These are phyloP conservation scores for Xestoiulus laeticollis DNA, from an alignment of 2,888 invertebrate genomes.

Conservation along the genomic window DNA sequence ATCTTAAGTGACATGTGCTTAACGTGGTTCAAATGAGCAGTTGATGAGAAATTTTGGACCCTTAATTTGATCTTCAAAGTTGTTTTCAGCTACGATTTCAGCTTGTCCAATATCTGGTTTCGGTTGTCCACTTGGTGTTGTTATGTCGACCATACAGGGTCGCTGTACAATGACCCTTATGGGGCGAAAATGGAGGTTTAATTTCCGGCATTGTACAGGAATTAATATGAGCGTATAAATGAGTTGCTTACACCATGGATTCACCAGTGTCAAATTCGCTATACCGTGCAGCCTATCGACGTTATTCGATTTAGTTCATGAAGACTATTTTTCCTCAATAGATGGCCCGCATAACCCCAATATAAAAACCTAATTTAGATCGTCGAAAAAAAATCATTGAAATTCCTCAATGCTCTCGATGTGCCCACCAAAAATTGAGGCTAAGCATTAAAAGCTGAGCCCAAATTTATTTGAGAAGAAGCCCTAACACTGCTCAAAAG, in stretches of 20 bases:
- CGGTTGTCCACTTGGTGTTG: background rate
- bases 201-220: conserved; percentile 22
- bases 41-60: background rate
- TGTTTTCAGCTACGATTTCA: background rate
- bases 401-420: background rate
- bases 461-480: too few species aligned
- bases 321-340: background rate
- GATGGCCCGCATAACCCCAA: background rate
- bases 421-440: too few species aligned
- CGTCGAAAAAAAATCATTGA: background rate
- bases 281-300: background rate
- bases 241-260: background rate
- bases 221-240: background rate
- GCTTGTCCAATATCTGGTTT: background rate
- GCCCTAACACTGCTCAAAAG: too few species aligned
- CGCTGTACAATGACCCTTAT: background rate
- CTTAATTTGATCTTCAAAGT: background rate
- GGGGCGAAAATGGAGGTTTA: background rate
- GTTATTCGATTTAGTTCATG: background rate
- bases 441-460: too few species aligned
- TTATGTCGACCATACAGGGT: background rate
- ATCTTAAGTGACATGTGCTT: background rate
- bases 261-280: background rate
- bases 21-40: background rate
- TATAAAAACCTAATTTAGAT: background rate